Evolutionary conservation across 2,113 vertebrate species (phyloP), one percentile per base, ranked within the genome.

Genomic region (Chunga burmeisteri): DNA sequence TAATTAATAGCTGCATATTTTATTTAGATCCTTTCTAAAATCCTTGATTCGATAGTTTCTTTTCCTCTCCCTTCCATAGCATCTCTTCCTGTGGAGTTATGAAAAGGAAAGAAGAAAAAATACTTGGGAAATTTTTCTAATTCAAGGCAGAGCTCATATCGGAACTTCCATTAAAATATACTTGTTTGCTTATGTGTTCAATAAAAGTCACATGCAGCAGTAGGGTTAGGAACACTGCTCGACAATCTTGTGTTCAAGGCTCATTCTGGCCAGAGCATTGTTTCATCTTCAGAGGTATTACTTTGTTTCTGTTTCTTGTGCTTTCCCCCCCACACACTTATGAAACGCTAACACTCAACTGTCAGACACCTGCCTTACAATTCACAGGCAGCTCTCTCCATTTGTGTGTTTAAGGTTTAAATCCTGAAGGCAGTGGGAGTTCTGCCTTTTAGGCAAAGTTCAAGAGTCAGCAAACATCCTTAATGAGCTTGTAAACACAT

Each of bases 1-100:
- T 95, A 95, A 97, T 97, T 93, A 97, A 95, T 86, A 91, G 88
- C 79, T 87, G 38, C 40, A 82, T 34, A 34, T 94, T 96, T 93
- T 82, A 93, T 65, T 91, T 82, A 13, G 93, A 83, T 11, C 18
- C 68, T 88, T 96, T 94, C 68, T 81, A 72, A 88, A 94, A 63
- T 88, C 53, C 16, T 62, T 90, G 15, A 88, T 77, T 93, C 68
- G 53, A 50, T n/a, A 52, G 20, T 46, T 89, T 82, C 11, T 55
- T 65, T 95, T 91, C 66, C 46, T 81, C 30, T 67, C 66, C 29
- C 59, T 95, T 78, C 81, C 40, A 40, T 78, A 95, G 30, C 34
- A 71, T 92, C 18, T 22, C 38, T 92, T 62, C 6, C 52, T 88
- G 47, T 32, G 18, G 30, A 94, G 89, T 81, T 83, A 77, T 13